Evolutionary conservation across 2,888 invertebrate genomes (phyloP).

Genomic region (Euzetes globulus): DNA sequence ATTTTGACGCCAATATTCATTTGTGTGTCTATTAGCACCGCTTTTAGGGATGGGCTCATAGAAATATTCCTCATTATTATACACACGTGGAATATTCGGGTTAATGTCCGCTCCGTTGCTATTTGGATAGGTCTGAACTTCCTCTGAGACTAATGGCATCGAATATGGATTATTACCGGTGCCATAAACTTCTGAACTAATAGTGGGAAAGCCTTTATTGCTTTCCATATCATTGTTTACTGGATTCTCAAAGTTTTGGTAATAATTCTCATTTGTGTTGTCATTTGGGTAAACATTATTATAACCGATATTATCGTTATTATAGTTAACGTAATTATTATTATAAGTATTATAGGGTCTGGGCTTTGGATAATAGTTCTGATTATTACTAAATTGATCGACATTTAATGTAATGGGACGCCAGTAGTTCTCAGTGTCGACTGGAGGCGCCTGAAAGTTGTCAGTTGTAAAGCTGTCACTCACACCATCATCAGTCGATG

Average conservation of each 20-base stretch:
- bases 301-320: too few species aligned
- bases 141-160: conserved; percentile 6
- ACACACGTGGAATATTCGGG: background rate
- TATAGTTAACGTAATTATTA: background rate
- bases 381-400: background rate
- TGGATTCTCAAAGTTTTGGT: background rate
- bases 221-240: background rate
- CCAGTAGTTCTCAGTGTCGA: background rate
- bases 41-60: background rate
- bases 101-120: background rate
- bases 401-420: background rate
- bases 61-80: background rate
- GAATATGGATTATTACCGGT: background rate
- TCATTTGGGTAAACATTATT: background rate
- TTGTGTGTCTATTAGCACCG: background rate
- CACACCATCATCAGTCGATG: background rate
- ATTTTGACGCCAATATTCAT: background rate
- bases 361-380: background rate
- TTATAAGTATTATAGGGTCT: background rate
- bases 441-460: background rate
- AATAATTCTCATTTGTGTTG: background rate
- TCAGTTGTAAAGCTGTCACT: background rate
- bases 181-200: background rate
- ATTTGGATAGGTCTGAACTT: background rate
- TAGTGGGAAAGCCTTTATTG: background rate